A percentile compares a stretch with the other conserved stretches of the same genome.
phyloP scores from a whole-genome alignment of 2,888 invertebrate genomes.

The Cylindroiulus punctatus region DNA sequence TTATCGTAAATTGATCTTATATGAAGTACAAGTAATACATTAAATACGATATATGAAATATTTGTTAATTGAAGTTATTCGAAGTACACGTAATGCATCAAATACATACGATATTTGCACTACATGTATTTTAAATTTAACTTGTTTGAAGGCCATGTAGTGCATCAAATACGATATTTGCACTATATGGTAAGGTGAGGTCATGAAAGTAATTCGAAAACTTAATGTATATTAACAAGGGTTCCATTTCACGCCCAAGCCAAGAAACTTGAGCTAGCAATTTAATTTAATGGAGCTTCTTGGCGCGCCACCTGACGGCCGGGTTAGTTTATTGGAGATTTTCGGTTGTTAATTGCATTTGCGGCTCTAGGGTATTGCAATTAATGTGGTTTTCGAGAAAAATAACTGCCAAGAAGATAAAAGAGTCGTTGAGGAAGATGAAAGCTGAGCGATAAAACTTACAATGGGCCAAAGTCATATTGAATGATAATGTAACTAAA shows the following conservation, averaged over 20 bases:
- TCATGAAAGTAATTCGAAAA: not conserved
- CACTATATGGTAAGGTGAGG: too few species aligned
- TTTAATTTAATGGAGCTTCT: not conserved
- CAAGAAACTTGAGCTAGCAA: not conserved
- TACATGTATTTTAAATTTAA: too few species aligned
- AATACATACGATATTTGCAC: too few species aligned
- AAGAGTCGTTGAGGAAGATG: constrained; percentile 9
- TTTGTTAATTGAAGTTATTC: too few species aligned
- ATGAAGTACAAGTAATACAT: too few species aligned
- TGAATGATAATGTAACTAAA: not conserved
- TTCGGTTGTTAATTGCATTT: not conserved
- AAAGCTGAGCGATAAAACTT: not conserved
- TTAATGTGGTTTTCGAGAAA: constrained; percentile 11
- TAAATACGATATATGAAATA: too few species aligned
- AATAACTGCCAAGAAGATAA: not conserved
- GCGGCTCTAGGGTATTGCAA: not conserved
- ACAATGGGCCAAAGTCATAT: not conserved
- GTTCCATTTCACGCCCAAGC: not conserved
- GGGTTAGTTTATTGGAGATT: not conserved
- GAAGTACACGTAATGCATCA: too few species aligned
- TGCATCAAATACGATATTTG: too few species aligned
- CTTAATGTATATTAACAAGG: not conserved
- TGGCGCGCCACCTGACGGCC: not conserved
- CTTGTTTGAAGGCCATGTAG: too few species aligned
- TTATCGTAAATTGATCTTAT: too few species aligned